Conservation (phyloP, 1,140 invertebrate species). For the Elysia chlorotica region DNA sequence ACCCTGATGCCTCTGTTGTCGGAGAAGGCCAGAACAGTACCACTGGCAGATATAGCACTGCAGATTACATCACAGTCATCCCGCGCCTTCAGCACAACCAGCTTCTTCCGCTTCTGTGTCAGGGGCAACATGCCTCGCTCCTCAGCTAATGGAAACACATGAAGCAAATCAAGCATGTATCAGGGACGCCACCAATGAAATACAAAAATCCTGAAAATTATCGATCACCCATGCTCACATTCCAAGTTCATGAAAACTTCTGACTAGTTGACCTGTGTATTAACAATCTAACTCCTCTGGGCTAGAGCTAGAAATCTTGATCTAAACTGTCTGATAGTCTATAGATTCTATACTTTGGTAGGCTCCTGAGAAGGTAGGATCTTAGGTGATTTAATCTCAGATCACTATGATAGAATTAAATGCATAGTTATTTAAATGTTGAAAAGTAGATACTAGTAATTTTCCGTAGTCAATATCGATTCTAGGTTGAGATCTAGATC, state of each 20-base stretch:
- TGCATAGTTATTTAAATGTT: too few species aligned
- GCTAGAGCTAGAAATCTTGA: not conserved
- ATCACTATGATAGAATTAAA: too few species aligned
- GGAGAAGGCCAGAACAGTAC: constrained; percentile 7
- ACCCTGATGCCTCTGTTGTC: not conserved
- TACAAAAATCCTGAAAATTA: not conserved
- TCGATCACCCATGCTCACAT: not conserved
- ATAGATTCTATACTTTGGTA: too few species aligned
- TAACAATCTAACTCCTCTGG: not conserved
- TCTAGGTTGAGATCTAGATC: too few species aligned
- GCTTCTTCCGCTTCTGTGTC: not conserved
- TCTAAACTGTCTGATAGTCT: too few species aligned
- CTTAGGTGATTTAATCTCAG: too few species aligned
- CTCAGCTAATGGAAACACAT: constrained; percentile 13
- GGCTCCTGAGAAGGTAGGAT: too few species aligned
- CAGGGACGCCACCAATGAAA: not conserved
- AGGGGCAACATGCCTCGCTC: constrained; percentile 13
- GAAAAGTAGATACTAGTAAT: too few species aligned
- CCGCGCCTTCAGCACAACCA: constrained; percentile 10
- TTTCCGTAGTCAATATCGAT: too few species aligned
- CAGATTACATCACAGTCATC: constrained; percentile 8
- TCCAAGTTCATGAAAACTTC: not conserved
- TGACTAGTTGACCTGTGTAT: too few species aligned
- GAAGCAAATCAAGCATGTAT: not conserved
- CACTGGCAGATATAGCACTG: not conserved